These are phyloP conservation scores for Tarsius wallacei DNA, from an alignment of 2,797 vertebrate species.

Conservation along the genomic window DNA sequence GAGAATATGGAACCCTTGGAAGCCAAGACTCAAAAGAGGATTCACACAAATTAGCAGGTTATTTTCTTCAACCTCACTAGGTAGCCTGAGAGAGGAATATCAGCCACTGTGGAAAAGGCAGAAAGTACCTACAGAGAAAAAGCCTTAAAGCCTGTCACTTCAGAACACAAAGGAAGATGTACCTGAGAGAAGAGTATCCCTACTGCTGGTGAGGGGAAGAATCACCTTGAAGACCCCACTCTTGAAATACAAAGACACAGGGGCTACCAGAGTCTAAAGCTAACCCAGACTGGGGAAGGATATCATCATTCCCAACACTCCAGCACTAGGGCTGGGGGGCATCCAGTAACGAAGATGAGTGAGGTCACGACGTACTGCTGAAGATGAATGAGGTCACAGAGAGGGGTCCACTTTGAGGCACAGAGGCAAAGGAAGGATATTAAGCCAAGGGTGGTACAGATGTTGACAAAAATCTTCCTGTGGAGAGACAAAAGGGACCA, in stretches of 20 bases:
- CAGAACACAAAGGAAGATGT: rapidly evolving
- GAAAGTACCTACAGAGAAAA: rapidly evolving
- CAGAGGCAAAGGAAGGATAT: neutral
- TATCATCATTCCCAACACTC: neutral
- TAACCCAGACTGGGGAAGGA: neutral
- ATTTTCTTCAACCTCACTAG: too few relatives aligned
- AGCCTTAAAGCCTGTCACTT: neutral
- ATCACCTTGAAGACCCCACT: neutral
- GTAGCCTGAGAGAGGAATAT: rapidly evolving
- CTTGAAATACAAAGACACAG: neutral
- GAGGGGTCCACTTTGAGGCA: neutral
- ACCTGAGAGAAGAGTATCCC: neutral
- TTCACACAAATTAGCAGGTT: rapidly evolving
- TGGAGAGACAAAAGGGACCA: neutral
- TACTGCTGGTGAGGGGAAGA: neutral
- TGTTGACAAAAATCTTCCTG: neutral
- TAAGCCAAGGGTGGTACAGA: too few relatives aligned
- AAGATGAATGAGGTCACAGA: too few relatives aligned
- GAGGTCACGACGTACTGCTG: neutral
- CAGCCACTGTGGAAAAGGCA: too few relatives aligned
- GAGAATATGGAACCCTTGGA: rapidly evolving
- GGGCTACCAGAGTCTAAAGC: neutral
- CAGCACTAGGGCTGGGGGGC: neutral
- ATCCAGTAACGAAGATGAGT: neutral
- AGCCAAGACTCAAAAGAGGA: too few relatives aligned